These are phyloP conservation scores for Leuctra nigra DNA, from an alignment of 2,888 invertebrate species.

Conservation along the genomic window DNA sequence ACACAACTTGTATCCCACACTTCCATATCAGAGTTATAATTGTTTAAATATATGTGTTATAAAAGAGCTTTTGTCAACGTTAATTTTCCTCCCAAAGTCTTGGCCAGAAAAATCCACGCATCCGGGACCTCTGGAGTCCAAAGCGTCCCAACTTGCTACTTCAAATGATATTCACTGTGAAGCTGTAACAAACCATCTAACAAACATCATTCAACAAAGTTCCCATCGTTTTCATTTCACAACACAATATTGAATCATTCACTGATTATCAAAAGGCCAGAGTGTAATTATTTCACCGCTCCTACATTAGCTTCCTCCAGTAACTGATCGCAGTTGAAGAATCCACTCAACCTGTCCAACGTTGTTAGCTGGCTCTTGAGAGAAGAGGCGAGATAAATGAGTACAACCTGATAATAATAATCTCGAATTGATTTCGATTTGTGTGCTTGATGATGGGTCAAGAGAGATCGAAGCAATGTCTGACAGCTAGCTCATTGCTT, in stretches of 20 bases:
- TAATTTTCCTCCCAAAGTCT: too few species aligned
- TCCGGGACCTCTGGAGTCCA: too few species aligned
- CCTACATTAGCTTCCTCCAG: not conserved
- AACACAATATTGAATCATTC: not conserved
- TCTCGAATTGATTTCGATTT: conserved; percentile 26
- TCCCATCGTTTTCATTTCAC: too few species aligned
- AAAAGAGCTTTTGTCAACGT: too few species aligned
- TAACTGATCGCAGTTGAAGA: not conserved
- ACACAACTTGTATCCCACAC: too few species aligned
- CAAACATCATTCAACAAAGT: too few species aligned
- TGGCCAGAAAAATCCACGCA: too few species aligned
- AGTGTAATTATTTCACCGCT: not conserved
- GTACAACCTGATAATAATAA: conserved; percentile 20
- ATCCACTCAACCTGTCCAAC: conserved; percentile 18
- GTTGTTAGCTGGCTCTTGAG: conserved; percentile 14
- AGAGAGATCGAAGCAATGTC: conserved; percentile 10
- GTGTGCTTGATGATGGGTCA: conserved; percentile 21
- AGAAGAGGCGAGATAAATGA: conserved; percentile 19
- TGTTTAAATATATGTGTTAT: too few species aligned
- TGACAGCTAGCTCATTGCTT: conserved; percentile 23
- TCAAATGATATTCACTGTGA: too few species aligned
- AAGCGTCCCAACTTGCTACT: too few species aligned
- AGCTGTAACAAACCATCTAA: too few species aligned
- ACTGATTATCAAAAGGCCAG: not conserved
- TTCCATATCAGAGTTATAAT: too few species aligned